phyloP scores from a whole-genome alignment of 2,888 invertebrate genomes.

The Cryptus viduatorius region DNA sequence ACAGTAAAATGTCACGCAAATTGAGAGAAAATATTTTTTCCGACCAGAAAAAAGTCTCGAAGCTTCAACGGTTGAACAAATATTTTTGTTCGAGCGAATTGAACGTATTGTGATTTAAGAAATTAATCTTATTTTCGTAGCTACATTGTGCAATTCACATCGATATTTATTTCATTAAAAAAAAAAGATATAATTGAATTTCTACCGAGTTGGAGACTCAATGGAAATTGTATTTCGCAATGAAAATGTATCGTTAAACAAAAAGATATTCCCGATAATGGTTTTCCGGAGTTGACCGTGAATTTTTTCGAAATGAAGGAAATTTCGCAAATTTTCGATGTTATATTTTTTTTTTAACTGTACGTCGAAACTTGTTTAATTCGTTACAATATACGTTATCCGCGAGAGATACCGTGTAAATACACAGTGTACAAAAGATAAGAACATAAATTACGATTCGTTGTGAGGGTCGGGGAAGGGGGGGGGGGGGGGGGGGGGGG shows the following conservation, averaged over 20 bases:
- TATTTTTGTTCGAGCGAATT: no score
- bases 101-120: no score
- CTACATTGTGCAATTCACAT: no score
- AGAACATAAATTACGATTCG: slow-evolving; percentile 43
- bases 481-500: neutral
- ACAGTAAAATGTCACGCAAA: no score
- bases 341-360: neutral
- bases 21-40: no score
- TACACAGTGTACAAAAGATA: slow-evolving; percentile 9
- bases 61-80: no score
- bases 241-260: neutral
- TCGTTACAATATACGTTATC: slow-evolving; percentile 22
- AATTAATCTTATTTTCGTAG: no score
- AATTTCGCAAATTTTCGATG: no score
- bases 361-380: slow-evolving; percentile 9
- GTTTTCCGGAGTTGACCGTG: no score
- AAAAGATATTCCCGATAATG: no score
- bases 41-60: no score
- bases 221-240: neutral
- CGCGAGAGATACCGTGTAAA: neutral
- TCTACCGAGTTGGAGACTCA: neutral
- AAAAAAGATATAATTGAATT: neutral
- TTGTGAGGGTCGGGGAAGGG: neutral
- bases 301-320: no score
- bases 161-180: neutral